Base-by-base conservation (phyloP, 2,113 vertebrate genomes). In the Oreocharis arfaki region DNA sequence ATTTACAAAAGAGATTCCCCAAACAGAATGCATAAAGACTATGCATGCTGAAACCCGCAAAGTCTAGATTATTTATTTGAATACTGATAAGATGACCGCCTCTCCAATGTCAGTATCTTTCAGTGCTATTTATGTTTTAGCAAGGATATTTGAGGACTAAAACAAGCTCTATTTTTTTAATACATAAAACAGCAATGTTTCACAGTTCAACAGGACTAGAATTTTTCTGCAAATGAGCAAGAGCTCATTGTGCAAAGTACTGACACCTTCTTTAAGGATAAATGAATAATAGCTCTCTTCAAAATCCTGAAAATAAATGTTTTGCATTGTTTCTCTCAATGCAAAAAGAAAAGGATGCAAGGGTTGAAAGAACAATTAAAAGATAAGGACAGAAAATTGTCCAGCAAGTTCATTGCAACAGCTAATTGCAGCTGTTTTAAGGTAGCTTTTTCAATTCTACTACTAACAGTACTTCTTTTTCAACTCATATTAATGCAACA, bases 301-400 rank as follows among this genome's bases (percentile, higher is more conserved):
- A 83, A 89, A 93, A 78, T 63, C 49, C 75, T 76, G 74, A 84
- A 95, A 95, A 92, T 55, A 79, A 96, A 69, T 53, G 44, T 76
- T 91, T 89, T 82, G 87, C 61, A 90, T 94, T 93, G 80, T 95
- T 95, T 89, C 44, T 95, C 73, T 71, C 69, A 56, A 65, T 46
- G 46, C 18, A 71, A 87, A 94, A 77, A 77, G 52, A 61, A 81
- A 88, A 90, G 86, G 33, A 68, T 81, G 35, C 28, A 73, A 78
- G 69, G 67, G n/a, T 64, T 89, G 87, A 95, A 93, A 82, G 84
- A 73, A 92, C 32, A 94, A 89, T 75, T 89, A 87, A 90, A 96
- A 95, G 82, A 82, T 84, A 91, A 97, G 73, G 52, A 75, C 47
- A 71, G 80, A 77, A 95, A 63, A 89, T 52, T 49, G 55, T 59